Base-by-base conservation (phyloP, 2,888 invertebrate species). In the Eupithecia centaureata region DNA sequence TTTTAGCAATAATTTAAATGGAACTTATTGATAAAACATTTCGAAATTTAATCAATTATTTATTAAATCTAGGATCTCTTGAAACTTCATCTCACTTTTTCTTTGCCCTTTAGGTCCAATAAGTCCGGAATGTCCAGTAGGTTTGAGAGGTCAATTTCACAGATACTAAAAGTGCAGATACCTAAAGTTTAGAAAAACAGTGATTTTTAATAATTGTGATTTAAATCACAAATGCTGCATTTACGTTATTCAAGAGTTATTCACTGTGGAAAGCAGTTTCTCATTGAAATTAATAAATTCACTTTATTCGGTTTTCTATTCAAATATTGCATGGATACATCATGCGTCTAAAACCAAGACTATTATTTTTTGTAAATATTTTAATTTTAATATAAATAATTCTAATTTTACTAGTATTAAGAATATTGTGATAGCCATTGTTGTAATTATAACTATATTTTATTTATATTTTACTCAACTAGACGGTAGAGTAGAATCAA, bases 351-450 rank as follows among this genome's bases (percentile, higher is more conserved):
- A 42, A 63, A 13, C 4, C 38, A 52, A 25, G 54, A 38, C 12
- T 4, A 57, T 18, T 57, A 56, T 57, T 32, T 57, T 32, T 52
- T 71, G 71, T 71, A 67, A 67, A 72, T 69, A 67, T 32, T 32
- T 56, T 61, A 47, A 58, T 52, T n/a, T n/a, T n/a, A n/a, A n/a
- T n/a, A n/a, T n/a, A n/a, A n/a, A n/a, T n/a, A n/a, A n/a, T n/a
- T n/a, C 57, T 52, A 58, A 38, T 61, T 35, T 63, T 67, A 65
- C 47, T 62, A 56, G 15, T 65, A 30, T 64, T 67, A 70, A 70
- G 67, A 42, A 61, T 61, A 71, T 38, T 67, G 69, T 69, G 69
- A 69, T 69, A 69, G 68, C 59, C 56, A 59, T 66, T 66, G 65
- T 69, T 64, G 38, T 64, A 66, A 54, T 27, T 57, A 65, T 33